These are phyloP conservation scores for Pipra filicauda DNA, from an alignment of 2,113 vertebrate species.

Conservation along the genomic window DNA sequence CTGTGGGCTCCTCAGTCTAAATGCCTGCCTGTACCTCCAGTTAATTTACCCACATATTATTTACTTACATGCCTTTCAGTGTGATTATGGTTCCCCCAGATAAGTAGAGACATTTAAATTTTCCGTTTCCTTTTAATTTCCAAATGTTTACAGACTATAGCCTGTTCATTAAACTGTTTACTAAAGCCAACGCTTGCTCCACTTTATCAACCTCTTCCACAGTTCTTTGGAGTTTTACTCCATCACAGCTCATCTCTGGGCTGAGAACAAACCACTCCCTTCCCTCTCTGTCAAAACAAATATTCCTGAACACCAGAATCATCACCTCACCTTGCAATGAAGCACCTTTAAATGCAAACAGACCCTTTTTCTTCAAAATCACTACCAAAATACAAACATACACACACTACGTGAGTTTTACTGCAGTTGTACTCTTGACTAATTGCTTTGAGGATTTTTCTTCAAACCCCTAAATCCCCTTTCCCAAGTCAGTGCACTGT, in stretches of 20 bases:
- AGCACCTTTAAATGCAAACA: background rate
- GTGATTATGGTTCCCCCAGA: constrained; percentile 43
- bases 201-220: constrained; percentile 33
- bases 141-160: constrained; percentile 24
- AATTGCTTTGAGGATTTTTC: background rate
- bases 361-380: background rate
- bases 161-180: constrained; percentile 51
- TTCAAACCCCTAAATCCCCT: background rate
- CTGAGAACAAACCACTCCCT: constrained; percentile 4
- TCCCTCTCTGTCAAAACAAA: constrained; percentile 21
- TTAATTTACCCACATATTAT: constrained; percentile 21
- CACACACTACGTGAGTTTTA: background rate
- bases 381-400: background rate
- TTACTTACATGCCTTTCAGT: constrained; percentile 20
- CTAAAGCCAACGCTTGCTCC: constrained; percentile 11
- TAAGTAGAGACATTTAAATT: constrained; percentile 34
- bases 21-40: background rate
- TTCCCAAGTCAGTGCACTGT: background rate
- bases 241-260: background rate
- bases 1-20: background rate
- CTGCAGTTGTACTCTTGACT: background rate
- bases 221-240: background rate
- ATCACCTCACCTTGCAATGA: background rate
- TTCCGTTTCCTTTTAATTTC: constrained; percentile 41
- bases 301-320: background rate